A percentile compares a stretch with the other conserved stretches of the same genome.
These are phyloP conservation scores for Leptocoma aspasia DNA, from an alignment of 2,113 vertebrate genomes.

Conservation along the genomic window DNA sequence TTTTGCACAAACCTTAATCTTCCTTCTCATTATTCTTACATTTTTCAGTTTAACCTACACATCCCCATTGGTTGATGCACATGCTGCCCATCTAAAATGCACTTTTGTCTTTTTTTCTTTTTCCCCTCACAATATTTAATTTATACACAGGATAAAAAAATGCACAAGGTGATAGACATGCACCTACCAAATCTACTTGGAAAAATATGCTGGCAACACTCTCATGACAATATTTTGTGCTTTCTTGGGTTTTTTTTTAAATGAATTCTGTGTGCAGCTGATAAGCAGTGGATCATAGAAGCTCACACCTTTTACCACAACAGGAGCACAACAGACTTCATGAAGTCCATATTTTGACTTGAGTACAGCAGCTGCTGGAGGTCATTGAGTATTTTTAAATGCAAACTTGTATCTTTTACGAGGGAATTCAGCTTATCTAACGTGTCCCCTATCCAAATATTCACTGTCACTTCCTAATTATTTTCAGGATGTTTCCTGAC, in stretches of 20 bases:
- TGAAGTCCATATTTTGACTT: background rate
- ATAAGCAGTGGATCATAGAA: background rate
- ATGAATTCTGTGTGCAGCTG: background rate
- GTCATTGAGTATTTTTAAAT: background rate
- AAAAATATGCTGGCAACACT: background rate
- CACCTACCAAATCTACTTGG: background rate
- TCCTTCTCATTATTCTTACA: background rate
- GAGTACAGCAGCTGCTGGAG: background rate
- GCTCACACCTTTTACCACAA: background rate
- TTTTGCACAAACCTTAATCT: background rate
- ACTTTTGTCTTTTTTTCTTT: background rate
- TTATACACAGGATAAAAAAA: background rate
- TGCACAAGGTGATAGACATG: background rate
- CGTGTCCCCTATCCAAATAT: background rate
- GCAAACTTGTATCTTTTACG: background rate
- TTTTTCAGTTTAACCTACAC: background rate
- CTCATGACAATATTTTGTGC: background rate
- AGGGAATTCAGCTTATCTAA: background rate
- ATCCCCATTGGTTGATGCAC: background rate
- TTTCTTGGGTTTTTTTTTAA: background rate
- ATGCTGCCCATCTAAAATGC: background rate
- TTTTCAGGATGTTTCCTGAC: slow-evolving; percentile 12
- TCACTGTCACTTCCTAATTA: slow-evolving; percentile 32
- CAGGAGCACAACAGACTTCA: background rate
- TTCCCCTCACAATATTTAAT: background rate